phyloP scores from a whole-genome alignment of 2,888 invertebrate genomes.

The Sesia apiformis region DNA sequence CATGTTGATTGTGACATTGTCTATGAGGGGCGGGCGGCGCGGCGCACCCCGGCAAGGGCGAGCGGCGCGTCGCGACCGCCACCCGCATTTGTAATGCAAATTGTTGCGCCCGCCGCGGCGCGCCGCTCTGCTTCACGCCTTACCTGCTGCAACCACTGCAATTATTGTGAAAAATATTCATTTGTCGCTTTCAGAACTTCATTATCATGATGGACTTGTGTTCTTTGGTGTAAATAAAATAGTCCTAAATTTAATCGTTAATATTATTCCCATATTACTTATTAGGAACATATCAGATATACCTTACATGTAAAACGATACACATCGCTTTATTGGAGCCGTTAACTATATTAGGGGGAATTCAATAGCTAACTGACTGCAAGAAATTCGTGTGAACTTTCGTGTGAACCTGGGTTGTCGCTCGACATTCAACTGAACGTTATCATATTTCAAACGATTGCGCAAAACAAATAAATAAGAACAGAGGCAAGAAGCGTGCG shows the following conservation, averaged over 20 bases:
- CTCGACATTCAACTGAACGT: slow-evolving; percentile 56
- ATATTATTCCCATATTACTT: not conserved
- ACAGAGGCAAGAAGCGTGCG: slow-evolving; percentile 71
- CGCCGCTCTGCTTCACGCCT: slow-evolving; percentile 53
- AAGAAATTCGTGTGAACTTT: slow-evolving; percentile 65
- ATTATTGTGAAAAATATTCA: slow-evolving; percentile 71
- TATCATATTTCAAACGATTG: slow-evolving; percentile 74
- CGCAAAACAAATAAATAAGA: slow-evolving; percentile 72
- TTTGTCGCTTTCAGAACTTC: slow-evolving; percentile 47
- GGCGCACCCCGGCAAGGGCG: slow-evolving; percentile 26
- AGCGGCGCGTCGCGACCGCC: slow-evolving; percentile 45
- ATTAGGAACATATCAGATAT: not conserved
- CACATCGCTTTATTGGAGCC: slow-evolving; percentile 15
- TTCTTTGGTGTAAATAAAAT: not conserved
- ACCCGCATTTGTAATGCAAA: slow-evolving; percentile 46
- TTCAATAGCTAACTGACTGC: slow-evolving; percentile 58
- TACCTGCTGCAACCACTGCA: slow-evolving; percentile 56
- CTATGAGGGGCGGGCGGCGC: slow-evolving; percentile 43
- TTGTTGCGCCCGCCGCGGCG: slow-evolving; percentile 39
- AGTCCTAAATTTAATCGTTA: not conserved
- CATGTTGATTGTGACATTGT: slow-evolving; percentile 73
- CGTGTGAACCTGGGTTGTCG: slow-evolving; percentile 50
- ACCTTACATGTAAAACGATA: slow-evolving; percentile 32
- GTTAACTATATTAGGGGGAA: slow-evolving; percentile 46
- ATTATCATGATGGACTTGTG: slow-evolving; percentile 41